Base-by-base conservation (phyloP, 2,888 invertebrate species). In the Gymnocheta viridis region DNA sequence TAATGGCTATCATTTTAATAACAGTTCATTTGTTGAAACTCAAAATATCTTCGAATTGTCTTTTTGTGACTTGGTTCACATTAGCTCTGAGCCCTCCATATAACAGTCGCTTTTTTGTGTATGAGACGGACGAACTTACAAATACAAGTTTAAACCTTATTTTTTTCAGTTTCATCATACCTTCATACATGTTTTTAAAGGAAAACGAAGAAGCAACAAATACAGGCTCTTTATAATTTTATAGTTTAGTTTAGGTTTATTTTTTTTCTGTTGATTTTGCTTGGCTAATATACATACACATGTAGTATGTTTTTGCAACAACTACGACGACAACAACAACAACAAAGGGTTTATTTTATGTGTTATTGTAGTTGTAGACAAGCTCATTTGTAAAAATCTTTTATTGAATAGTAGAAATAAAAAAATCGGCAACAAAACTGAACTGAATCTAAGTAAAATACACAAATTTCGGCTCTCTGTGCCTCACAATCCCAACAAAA, bases 151-250 rank as follows among this genome's bases (percentile, higher is more conserved):
- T 19, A 58, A 29, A 32, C 10, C 24, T 19, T 1, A 6, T 19
- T 41, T 73, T 72, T 60, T 62, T 51, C 24, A 27, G 32, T 49
- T 49, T 41, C 14, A 35, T 47, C n/a, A 19, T 58, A 44, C 32
- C 60, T n/a, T n/a, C n/a, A n/a, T n/a, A n/a, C n/a, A n/a, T n/a
- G n/a, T n/a, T n/a, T 66, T 49, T 19, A 10, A 64, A 64, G 64
- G 38, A 56, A 66, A 80, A 74, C 47, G 47, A 64, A 54, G 17
- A 69, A 64, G 72, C 41, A 32, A 47, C 29, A 47, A 74, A 58
- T 67, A 56, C 79, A 79, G 73, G 78, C 82, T 82, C 62, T 82
- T 79, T 66, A 78, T 82, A 76, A 82, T 69, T 74, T 82, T 74
- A 60, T 51, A 67, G 47, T 66, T 70, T 44, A 70, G 60, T 49